Conservation (phyloP, 2,113 vertebrate species). For the Gymnorhina tibicen region DNA sequence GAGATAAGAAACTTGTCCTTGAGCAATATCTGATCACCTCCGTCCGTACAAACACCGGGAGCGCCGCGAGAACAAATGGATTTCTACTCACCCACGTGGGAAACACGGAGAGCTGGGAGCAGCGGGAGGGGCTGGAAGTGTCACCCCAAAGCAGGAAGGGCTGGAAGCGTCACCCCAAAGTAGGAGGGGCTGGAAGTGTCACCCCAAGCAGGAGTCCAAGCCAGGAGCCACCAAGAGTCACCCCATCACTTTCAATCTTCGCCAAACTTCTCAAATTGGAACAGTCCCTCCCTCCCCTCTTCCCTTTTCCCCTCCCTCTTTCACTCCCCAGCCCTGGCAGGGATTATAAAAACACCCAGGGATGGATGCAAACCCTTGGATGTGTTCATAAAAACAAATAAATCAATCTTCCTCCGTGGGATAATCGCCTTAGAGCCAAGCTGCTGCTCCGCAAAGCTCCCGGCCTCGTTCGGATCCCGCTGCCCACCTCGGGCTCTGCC, state of each 20-base stretch:
- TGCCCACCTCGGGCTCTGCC: not conserved
- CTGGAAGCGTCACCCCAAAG: not conserved
- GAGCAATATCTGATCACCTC: not conserved
- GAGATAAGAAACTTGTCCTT: not conserved
- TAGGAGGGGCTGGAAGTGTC: not conserved
- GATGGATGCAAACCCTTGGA: not conserved
- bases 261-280: not conserved
- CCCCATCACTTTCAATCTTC: not conserved
- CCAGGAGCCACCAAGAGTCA: not conserved
- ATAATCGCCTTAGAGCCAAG: not conserved
- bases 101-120: not conserved
- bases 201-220: not conserved
- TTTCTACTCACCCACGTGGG: accelerated
- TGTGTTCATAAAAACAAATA: not conserved
- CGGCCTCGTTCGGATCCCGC: not conserved
- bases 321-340: not conserved
- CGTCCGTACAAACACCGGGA: not conserved
- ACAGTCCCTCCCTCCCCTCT: not conserved
- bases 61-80: accelerated
- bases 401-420: not conserved
- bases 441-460: not conserved
- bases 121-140: not conserved
- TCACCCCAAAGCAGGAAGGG: not conserved
- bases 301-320: not conserved
- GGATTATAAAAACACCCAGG: not conserved